A percentile compares a stretch with the other conserved stretches of the same genome.
Conservation (phyloP, 2,797 vertebrate genomes). For the Poeciliopsis infans region DNA sequence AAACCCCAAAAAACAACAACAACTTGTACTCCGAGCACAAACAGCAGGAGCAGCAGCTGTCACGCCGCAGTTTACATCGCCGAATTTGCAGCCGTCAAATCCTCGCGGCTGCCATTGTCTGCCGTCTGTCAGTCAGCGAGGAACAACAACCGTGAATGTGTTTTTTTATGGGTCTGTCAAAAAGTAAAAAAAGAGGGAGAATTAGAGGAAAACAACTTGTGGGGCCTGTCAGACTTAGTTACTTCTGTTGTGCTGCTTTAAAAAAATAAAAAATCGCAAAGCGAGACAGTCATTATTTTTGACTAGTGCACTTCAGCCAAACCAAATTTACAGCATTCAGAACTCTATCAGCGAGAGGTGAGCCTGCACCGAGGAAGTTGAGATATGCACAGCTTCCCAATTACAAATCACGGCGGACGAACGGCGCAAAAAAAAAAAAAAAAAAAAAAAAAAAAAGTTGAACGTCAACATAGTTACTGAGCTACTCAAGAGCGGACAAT, state of each 20-base stretch:
- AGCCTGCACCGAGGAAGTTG: background rate
- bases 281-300: slow-evolving; percentile 1
- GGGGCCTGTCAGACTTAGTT: background rate
- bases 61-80: slow-evolving; percentile 2
- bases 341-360: background rate
- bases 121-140: slow-evolving; percentile 2
- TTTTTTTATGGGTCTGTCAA: slow-evolving; percentile 30
- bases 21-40: slow-evolving; percentile 19
- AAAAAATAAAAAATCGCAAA: background rate
- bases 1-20: background rate
- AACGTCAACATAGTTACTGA: slow-evolving; percentile 28
- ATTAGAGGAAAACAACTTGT: background rate
- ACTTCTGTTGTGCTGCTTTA: background rate
- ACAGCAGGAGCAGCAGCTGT: background rate
- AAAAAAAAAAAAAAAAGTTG: slow-evolving; percentile 10
- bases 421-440: background rate
- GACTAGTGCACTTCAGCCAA: slow-evolving; percentile 1
- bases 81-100: slow-evolving; percentile 22
- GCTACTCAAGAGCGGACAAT: slow-evolving; percentile 19
- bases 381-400: background rate
- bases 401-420: background rate
- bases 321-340: background rate
- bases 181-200: background rate
- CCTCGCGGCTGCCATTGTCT: background rate
- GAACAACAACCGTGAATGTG: slow-evolving; percentile 18